These are phyloP conservation scores for Metridium senile DNA, from an alignment of 92 coral and sea anemone species.

Conservation along the genomic window DNA sequence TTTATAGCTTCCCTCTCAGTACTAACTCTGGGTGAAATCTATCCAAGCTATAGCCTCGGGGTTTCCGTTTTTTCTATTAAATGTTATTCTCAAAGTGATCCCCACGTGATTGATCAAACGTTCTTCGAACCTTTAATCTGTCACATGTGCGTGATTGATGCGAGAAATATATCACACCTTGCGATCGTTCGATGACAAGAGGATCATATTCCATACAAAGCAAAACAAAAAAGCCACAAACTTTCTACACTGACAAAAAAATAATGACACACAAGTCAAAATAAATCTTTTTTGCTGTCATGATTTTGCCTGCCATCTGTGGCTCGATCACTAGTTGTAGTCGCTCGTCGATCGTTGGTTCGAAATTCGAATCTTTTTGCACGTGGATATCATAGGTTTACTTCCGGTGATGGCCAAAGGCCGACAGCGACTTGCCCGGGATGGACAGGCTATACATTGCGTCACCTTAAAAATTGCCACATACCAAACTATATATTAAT, in stretches of 20 bases:
- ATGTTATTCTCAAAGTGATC: not conserved
- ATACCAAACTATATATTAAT: not conserved
- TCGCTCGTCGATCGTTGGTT: not conserved
- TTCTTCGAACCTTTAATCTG: not conserved
- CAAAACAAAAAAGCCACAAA: not conserved
- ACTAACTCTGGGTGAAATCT: too few species aligned
- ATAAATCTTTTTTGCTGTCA: not conserved
- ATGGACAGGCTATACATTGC: constrained; percentile 7
- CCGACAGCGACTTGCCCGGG: constrained; percentile 31
- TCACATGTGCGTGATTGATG: not conserved
- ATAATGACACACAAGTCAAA: not conserved
- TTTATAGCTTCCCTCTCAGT: too few species aligned
- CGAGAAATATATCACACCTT: not conserved
- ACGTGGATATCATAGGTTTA: constrained; percentile 32
- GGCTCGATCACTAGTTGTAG: not conserved
- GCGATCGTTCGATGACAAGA: not conserved
- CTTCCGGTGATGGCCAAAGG: constrained; percentile 42
- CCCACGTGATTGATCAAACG: not conserved
- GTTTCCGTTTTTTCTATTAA: not conserved
- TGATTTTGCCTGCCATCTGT: not conserved
- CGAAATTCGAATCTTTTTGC: constrained; percentile 18
- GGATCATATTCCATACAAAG: not conserved
- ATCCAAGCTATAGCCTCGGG: not conserved
- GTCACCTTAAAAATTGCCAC: not conserved
- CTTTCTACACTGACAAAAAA: not conserved